Evolutionary conservation across 2,113 vertebrate species (phyloP).

Genomic region (Misgurnus mizolepis): DNA sequence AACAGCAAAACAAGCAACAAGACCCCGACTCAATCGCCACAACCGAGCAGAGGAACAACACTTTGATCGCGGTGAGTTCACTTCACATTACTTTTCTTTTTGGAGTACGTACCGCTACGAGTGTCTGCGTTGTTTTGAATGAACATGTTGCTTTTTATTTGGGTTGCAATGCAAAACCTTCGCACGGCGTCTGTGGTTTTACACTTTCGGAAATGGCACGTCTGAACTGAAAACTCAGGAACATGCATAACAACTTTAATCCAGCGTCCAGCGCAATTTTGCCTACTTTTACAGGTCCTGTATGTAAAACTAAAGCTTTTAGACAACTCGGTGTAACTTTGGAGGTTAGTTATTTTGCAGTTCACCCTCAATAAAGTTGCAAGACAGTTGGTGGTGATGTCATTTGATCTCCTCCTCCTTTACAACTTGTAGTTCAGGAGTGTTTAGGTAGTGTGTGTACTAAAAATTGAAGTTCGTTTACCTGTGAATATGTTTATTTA

Average conservation of each 20-base stretch:
- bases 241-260: neutral
- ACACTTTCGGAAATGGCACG: conserved; percentile 36
- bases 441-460: neutral
- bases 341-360: conserved; percentile 2
- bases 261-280: neutral
- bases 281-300: neutral
- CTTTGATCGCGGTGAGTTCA: conserved; percentile 91
- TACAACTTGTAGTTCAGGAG: conserved; percentile 17
- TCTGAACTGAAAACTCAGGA: conserved; percentile 21
- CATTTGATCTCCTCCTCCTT: conserved; percentile 33
- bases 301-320: neutral
- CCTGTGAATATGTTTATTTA: neutral
- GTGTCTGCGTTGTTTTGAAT: neutral
- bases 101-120: neutral
- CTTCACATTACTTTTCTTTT: neutral
- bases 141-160: neutral
- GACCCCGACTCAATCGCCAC: conserved; percentile 82
- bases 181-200: neutral
- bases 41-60: conserved; percentile 93
- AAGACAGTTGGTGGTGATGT: conserved; percentile 20
- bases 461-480: neutral
- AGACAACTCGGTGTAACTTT: neutral
- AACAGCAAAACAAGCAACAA: conserved; percentile 82
- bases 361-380: neutral
- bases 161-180: conserved; percentile 26